Percentiles rank a stretch among this genome's conserved stretches.
phyloP scores from a whole-genome alignment of 2,113 vertebrate genomes.

The Pseudonaja textilis region DNA sequence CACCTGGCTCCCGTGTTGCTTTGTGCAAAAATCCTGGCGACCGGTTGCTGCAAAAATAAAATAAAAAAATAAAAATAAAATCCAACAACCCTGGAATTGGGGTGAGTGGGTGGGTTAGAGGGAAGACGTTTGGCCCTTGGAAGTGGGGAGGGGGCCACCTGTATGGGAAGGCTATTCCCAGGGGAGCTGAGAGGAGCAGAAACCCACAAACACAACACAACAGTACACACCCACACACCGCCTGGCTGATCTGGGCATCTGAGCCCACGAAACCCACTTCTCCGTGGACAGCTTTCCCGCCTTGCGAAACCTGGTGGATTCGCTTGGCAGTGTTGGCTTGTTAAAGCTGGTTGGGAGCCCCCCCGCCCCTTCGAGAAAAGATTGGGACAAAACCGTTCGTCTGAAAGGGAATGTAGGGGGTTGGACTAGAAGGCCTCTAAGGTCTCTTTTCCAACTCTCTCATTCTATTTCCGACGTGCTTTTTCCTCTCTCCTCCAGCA shows the following conservation, averaged over 20 bases:
- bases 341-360: too few relatives aligned
- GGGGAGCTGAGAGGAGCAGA: not conserved
- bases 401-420: too few relatives aligned
- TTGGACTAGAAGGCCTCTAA: too few relatives aligned
- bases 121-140: not conserved
- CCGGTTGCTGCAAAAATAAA: not conserved
- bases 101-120: too few relatives aligned
- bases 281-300: too few relatives aligned
- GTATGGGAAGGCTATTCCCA: not conserved
- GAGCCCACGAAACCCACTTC: not conserved
- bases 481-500: too few relatives aligned
- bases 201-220: too few relatives aligned
- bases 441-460: too few relatives aligned
- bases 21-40: not conserved
- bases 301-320: not conserved
- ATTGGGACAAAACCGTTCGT: too few relatives aligned
- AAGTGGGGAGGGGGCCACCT: not conserved
- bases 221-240: not conserved
- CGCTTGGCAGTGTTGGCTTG: not conserved
- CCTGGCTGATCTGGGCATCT: not conserved
- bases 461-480: too few relatives aligned
- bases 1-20: accelerated
- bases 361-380: too few relatives aligned
- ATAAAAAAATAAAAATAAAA: too few relatives aligned
- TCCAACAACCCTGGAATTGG: not conserved